A percentile compares a stretch with the other conserved stretches of the same genome.
These are phyloP conservation scores for Oreochromis mossambicus DNA, from an alignment of 2,797 vertebrate genomes.

Conservation along the genomic window DNA sequence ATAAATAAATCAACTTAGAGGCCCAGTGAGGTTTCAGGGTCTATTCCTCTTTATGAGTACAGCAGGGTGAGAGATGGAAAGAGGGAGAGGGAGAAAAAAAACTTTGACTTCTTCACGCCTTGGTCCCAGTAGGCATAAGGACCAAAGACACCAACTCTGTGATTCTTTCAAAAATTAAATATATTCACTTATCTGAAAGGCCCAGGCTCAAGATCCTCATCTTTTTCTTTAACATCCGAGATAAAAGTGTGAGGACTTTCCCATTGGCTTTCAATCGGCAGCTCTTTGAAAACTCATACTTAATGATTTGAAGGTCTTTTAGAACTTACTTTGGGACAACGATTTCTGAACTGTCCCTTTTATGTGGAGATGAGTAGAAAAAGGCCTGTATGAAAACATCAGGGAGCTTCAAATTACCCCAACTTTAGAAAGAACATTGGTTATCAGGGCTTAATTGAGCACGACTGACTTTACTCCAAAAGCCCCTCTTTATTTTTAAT, in stretches of 20 bases:
- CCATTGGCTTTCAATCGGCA: slow-evolving; percentile 80
- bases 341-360: slow-evolving; percentile 80
- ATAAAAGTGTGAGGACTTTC: slow-evolving; percentile 81
- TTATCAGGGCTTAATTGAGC: slow-evolving; percentile 76
- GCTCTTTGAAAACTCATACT: slow-evolving; percentile 79
- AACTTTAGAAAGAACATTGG: slow-evolving; percentile 69
- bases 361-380: slow-evolving; percentile 78
- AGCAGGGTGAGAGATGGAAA: slow-evolving; percentile 52
- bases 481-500: slow-evolving; percentile 61
- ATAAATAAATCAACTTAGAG: slow-evolving; percentile 86
- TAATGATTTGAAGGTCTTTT: slow-evolving; percentile 81
- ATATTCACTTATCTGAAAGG: slow-evolving; percentile 82
- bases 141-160: slow-evolving; percentile 80
- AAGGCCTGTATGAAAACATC: slow-evolving; percentile 74
- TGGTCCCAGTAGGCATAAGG: slow-evolving; percentile 75
- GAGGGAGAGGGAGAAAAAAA: slow-evolving; percentile 25
- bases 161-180: slow-evolving; percentile 84
- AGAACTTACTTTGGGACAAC: slow-evolving; percentile 82
- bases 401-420: slow-evolving; percentile 74
- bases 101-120: slow-evolving; percentile 70
- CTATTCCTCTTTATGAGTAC: slow-evolving; percentile 75
- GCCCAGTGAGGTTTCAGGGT: slow-evolving; percentile 77
- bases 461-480: slow-evolving; percentile 63
- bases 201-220: slow-evolving; percentile 76
- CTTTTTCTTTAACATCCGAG: slow-evolving; percentile 76